phyloP scores from a whole-genome alignment of 2,113 vertebrate species.

The Apistogramma diplotaenia region DNA sequence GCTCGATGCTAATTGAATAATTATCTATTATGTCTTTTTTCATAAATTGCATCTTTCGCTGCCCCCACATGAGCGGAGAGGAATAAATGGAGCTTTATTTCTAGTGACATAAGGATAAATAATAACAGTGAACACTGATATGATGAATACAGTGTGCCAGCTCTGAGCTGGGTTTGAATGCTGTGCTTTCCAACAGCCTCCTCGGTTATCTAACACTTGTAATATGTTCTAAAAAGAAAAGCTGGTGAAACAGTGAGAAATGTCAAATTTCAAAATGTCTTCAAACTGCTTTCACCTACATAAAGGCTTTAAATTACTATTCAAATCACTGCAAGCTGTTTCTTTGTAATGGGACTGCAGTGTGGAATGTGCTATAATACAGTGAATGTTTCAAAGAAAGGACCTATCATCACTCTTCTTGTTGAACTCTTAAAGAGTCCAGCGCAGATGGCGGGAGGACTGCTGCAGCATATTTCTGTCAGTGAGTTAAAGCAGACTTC shows the following conservation, averaged over 20 bases:
- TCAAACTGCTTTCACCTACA: neutral
- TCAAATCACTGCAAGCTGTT: neutral
- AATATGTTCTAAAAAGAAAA: neutral
- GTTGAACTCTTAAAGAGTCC: neutral
- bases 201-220: neutral
- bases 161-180: neutral
- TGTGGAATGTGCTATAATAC: neutral
- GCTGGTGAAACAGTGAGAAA: neutral
- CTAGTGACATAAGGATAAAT: too few species aligned
- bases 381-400: constrained; percentile 1
- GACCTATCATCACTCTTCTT: neutral
- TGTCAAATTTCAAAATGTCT: neutral
- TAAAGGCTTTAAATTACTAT: neutral
- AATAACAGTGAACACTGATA: too few species aligned
- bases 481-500: constrained; percentile 40
- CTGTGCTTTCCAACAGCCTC: neutral
- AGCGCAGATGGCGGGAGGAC: neutral
- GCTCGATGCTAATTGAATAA: neutral
- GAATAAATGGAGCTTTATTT: too few species aligned
- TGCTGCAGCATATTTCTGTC: constrained; percentile 19
- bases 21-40: too few species aligned
- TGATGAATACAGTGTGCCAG: too few species aligned
- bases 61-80: too few species aligned
- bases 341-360: neutral
- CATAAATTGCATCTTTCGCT: too few species aligned